Evolutionary conservation across 2,797 vertebrate genomes (phyloP), one percentile per base, ranked within the genome.

Genomic region (Gephyroberyx darwinii): DNA sequence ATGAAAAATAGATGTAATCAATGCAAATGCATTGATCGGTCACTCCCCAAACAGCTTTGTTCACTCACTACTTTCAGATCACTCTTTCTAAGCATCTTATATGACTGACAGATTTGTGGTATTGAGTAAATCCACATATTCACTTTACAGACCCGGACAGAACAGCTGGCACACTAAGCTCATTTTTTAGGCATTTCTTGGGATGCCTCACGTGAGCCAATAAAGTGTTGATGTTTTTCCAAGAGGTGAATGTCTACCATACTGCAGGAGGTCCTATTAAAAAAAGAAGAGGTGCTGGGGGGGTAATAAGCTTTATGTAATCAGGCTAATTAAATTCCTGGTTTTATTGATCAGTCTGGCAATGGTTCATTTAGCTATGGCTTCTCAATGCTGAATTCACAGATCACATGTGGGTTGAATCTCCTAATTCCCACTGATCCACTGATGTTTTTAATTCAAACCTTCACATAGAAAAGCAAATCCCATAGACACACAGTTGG

Each of bases 311-410:
- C 2, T 35, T 35, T 35, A 35, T 20, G 7, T 20, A 14, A 19
- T 17, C 22, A 39, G 43, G 16, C 22, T 35, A 48, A 50, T 5
- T 16, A 5, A 43, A n/a, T n/a, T 43, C 20, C 19, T 19, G 5
- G 4, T 22, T 12, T 26, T 48, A 77, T 51, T 55, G 53, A 74
- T 69, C 30, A 3, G 12, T 52, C 59, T 16, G 5, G 33, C 8
- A 22, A 8, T 13, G 37, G n/a, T 57, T 67, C 2, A 57, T 57
- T 70, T 30, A 52, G 33, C 50, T 66, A 33, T 20, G 41, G 51
- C 31, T 20, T 43, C 62, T 67, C 26, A 26, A 31, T n/a, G 26
- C 14, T 65, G 41, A 67, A 72, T 33, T 68, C 55, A 14, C 19
- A 59, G 1, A 51, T 30, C 9, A 8, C 26, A 26, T 37, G 12